Evolutionary conservation across 53 echinoderm and acorn worm genomes (phyloP).

Genomic region (Astropecten irregularis): DNA sequence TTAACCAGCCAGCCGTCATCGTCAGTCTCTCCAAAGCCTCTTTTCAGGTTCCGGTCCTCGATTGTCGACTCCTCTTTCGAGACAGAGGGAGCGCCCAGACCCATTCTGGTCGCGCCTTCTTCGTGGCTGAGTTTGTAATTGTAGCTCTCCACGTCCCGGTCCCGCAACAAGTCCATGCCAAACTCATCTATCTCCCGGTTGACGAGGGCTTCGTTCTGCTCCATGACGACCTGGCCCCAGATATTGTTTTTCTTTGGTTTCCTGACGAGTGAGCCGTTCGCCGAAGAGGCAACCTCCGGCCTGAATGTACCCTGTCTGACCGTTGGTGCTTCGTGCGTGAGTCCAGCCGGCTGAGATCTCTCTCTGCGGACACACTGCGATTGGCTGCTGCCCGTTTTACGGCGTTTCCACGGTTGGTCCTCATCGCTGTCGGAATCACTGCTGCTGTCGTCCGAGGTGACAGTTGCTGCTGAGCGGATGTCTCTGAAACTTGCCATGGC

Average conservation of each 20-base stretch:
- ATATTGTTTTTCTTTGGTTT: constrained; percentile 71
- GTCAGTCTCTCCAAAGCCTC: constrained; percentile 60
- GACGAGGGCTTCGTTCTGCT: constrained; percentile 81
- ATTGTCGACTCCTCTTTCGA: constrained; percentile 1
- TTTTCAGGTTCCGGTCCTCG: constrained; percentile 36
- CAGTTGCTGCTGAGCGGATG: neutral
- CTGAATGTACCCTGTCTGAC: neutral
- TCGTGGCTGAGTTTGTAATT: constrained; percentile 52
- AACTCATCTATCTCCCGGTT: constrained; percentile 74
- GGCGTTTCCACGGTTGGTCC: constrained; percentile 82
- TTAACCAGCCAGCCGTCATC: constrained; percentile 72
- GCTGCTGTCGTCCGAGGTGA: constrained; percentile 39
- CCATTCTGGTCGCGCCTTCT: neutral
- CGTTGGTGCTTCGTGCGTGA: neutral
- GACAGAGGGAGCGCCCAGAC: constrained; percentile 59
- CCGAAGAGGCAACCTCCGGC: neutral
- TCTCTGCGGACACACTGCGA: neutral
- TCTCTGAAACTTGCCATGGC: constrained; percentile 45
- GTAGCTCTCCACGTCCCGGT: constrained; percentile 86
- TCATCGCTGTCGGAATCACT: constrained; percentile 57
- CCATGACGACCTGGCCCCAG: constrained; percentile 79
- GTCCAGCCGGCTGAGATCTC: neutral
- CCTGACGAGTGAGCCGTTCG: neutral
- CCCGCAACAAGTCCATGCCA: constrained; percentile 65
- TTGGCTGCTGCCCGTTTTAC: constrained; percentile 38